These are phyloP conservation scores for Stenichneumon culpator DNA, from an alignment of 2,888 invertebrate species.

Conservation along the genomic window DNA sequence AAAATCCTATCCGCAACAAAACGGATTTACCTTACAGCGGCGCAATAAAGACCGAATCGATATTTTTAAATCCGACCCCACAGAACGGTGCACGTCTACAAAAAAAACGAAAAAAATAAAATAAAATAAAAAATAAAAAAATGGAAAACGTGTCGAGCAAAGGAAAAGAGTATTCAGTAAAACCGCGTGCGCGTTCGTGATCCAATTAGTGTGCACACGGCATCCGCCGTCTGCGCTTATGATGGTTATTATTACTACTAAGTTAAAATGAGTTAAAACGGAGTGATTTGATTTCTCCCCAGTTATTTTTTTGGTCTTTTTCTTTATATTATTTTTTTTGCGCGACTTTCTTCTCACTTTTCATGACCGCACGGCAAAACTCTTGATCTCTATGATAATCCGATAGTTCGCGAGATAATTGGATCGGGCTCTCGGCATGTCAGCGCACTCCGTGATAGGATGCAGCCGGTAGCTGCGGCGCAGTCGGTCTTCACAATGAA, in stretches of 20 bases:
- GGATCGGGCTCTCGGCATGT: slow-evolving; percentile 64
- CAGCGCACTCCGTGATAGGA: slow-evolving; percentile 63
- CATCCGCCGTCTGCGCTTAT: neutral
- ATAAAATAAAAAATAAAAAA: neutral
- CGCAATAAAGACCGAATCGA: neutral
- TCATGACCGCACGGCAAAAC: slow-evolving; percentile 60
- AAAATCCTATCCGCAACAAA: neutral
- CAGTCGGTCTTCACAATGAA: slow-evolving; percentile 54
- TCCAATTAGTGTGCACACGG: slow-evolving; percentile 48
- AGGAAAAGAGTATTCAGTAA: slow-evolving; percentile 1
- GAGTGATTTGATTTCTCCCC: slow-evolving; percentile 60
- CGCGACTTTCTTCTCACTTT: slow-evolving; percentile 66
- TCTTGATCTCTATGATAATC: slow-evolving; percentile 69
- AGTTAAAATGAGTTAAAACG: slow-evolving; percentile 20
- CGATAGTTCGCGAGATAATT: slow-evolving; percentile 68
- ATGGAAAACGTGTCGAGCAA: neutral
- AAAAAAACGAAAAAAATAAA: too few relatives aligned
- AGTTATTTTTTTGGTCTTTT: slow-evolving; percentile 36
- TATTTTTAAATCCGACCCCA: neutral
- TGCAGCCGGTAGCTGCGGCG: slow-evolving; percentile 42
- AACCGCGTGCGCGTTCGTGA: slow-evolving; percentile 3
- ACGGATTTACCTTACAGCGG: neutral
- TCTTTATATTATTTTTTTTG: slow-evolving; percentile 6
- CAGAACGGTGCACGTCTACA: neutral
- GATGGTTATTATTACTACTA: slow-evolving; percentile 29